These are phyloP conservation scores for Pandemis cinnamomeana DNA, from an alignment of 2,888 invertebrate genomes.

Conservation along the genomic window DNA sequence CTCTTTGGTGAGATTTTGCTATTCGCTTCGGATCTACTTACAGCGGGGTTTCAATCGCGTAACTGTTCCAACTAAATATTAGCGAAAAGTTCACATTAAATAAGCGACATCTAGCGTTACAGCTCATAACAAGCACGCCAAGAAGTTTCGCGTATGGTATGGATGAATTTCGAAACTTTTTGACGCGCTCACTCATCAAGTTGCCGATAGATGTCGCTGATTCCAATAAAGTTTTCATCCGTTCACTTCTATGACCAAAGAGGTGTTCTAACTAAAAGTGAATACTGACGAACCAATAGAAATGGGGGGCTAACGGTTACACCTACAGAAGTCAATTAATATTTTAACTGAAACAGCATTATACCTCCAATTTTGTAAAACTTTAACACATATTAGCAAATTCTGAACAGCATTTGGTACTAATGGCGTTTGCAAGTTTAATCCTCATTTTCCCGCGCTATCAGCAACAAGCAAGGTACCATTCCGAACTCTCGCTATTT, in stretches of 20 bases:
- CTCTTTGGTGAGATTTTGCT: slow-evolving; percentile 10
- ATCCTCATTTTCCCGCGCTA: no score
- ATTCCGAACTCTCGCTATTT: no score
- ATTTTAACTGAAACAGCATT: not conserved
- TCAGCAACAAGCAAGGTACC: no score
- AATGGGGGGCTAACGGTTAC: not conserved
- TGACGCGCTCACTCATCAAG: not conserved
- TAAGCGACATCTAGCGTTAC: not conserved
- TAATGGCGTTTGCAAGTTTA: no score
- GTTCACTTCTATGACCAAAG: not conserved
- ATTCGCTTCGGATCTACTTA: no score
- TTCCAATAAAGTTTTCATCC: not conserved
- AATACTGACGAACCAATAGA: not conserved
- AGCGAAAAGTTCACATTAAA: not conserved
- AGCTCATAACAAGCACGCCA: not conserved
- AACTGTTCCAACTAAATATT: no score
- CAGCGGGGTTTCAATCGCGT: no score
- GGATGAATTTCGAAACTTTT: slow-evolving; percentile 14
- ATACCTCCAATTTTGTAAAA: no score
- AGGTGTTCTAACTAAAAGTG: slow-evolving; percentile 24
- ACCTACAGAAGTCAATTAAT: not conserved
- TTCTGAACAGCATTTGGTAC: no score
- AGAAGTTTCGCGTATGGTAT: slow-evolving; percentile 1
- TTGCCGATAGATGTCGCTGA: slow-evolving; percentile 3
- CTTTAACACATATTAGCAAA: no score